Conservation (phyloP, 2,888 invertebrate species). For the Brenthis hecate region DNA sequence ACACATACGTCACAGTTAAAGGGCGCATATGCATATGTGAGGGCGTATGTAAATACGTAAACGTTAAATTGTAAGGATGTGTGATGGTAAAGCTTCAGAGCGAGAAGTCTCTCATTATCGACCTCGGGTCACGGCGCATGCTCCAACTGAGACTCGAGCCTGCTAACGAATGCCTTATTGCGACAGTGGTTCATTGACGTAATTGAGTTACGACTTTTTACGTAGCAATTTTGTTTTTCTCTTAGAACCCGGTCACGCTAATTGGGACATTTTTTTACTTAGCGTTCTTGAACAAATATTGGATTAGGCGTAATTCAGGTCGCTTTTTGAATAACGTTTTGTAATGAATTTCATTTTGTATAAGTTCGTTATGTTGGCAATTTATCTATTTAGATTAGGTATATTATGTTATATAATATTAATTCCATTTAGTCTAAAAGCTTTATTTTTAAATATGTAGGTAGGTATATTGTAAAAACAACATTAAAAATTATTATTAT, state of each 20-base stretch:
- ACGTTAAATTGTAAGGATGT: slow-evolving; percentile 80
- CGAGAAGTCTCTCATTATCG: slow-evolving; percentile 82
- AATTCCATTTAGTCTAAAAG: not conserved
- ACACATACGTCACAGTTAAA: slow-evolving; percentile 57
- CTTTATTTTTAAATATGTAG: not conserved
- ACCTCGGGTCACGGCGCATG: slow-evolving; percentile 83
- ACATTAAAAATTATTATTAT: no score
- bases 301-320: slow-evolving; percentile 75
- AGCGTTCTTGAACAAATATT: slow-evolving; percentile 72
- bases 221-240: slow-evolving; percentile 81
- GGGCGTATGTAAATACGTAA: slow-evolving; percentile 79
- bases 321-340: slow-evolving; percentile 56
- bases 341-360: slow-evolving; percentile 39
- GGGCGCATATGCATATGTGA: slow-evolving; percentile 79
- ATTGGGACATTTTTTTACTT: slow-evolving; percentile 70
- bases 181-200: slow-evolving; percentile 79
- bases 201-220: slow-evolving; percentile 83
- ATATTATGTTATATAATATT: not conserved
- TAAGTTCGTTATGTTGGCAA: slow-evolving; percentile 27
- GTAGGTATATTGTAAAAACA: not conserved
- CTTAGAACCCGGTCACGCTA: slow-evolving; percentile 77
- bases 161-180: slow-evolving; percentile 80
- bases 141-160: slow-evolving; percentile 62
- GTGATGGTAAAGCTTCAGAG: slow-evolving; percentile 77
- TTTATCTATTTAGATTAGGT: slow-evolving; percentile 13